phyloP scores from a whole-genome alignment of 2,113 vertebrate species.

The Seriola dumerili region DNA sequence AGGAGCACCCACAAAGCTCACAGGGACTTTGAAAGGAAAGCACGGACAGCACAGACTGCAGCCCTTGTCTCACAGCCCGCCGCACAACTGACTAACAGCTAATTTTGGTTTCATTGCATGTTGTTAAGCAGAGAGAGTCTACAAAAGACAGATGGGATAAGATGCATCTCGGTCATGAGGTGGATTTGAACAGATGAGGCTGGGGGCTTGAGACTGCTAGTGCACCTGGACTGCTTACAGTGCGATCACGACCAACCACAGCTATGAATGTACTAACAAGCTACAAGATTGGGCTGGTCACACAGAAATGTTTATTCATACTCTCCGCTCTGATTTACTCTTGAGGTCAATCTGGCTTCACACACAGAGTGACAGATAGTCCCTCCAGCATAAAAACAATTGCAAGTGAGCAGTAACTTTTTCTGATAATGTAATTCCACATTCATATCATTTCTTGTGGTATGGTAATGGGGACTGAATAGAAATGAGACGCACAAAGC shows the following conservation, averaged over 20 bases:
- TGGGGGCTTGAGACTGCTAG: constrained; percentile 2
- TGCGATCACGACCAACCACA: not conserved
- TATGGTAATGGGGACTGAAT: constrained; percentile 57
- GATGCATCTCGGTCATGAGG: constrained; percentile 34
- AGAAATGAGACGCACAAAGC: constrained; percentile 51
- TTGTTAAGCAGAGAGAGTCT: constrained; percentile 9
- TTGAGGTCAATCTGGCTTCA: constrained; percentile 29
- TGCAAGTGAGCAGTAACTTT: constrained; percentile 24
- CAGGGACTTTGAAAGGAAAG: not conserved
- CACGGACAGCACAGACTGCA: not conserved
- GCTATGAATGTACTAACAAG: not conserved
- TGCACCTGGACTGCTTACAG: constrained; percentile 44
- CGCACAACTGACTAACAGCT: not conserved
- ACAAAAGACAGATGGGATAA: constrained; percentile 53
- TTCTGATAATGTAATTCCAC: constrained; percentile 48
- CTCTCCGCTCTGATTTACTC: constrained; percentile 6
- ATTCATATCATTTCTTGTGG: constrained; percentile 54
- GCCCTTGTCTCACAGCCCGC: no score
- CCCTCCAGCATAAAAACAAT: constrained; percentile 58
- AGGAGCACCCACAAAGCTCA: not conserved
- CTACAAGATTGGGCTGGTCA: not conserved
- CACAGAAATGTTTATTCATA: constrained; percentile 3
- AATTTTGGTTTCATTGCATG: constrained; percentile 17
- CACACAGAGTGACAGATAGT: constrained; percentile 20
- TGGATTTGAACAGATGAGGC: constrained; percentile 56